These are phyloP conservation scores for Oreochromis niloticus DNA, from an alignment of 2,113 vertebrate species.

Conservation along the genomic window DNA sequence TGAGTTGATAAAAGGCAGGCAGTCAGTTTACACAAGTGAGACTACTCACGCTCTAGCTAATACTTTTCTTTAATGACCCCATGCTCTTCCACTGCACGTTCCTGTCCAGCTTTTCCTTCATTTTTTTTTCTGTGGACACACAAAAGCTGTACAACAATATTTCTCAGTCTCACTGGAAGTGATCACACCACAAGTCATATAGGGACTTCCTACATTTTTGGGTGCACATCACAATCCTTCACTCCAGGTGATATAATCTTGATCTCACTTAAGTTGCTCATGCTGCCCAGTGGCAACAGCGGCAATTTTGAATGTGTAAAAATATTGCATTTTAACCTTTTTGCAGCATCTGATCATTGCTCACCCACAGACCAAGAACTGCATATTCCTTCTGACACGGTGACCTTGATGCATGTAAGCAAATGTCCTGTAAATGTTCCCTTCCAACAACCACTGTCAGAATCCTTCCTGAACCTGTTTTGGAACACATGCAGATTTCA, in stretches of 20 bases:
- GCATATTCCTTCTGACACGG: not conserved
- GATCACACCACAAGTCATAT: not conserved
- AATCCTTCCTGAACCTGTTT: slow-evolving; percentile 49
- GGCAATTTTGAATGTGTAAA: not conserved
- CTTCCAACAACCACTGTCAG: slow-evolving; percentile 15
- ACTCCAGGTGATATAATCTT: not conserved
- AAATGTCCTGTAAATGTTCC: slow-evolving; percentile 4
- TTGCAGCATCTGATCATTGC: not conserved
- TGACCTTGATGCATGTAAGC: not conserved
- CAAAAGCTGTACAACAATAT: not conserved
- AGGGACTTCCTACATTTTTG: not conserved
- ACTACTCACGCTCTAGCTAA: not conserved
- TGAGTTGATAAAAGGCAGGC: slow-evolving; percentile 27
- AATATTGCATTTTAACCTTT: not conserved
- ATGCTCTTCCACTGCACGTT: not conserved
- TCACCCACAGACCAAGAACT: not conserved
- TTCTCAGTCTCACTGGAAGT: not conserved
- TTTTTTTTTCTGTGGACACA: accelerated
- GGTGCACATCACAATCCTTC: not conserved
- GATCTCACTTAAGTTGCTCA: not conserved
- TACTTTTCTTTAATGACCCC: not conserved
- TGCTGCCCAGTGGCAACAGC: not conserved
- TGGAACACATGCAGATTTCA: slow-evolving; percentile 39
- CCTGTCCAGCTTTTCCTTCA: not conserved
- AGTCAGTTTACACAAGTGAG: not conserved